Conservation (phyloP, 2,113 vertebrate species). For the Typhlomys cinereus region DNA sequence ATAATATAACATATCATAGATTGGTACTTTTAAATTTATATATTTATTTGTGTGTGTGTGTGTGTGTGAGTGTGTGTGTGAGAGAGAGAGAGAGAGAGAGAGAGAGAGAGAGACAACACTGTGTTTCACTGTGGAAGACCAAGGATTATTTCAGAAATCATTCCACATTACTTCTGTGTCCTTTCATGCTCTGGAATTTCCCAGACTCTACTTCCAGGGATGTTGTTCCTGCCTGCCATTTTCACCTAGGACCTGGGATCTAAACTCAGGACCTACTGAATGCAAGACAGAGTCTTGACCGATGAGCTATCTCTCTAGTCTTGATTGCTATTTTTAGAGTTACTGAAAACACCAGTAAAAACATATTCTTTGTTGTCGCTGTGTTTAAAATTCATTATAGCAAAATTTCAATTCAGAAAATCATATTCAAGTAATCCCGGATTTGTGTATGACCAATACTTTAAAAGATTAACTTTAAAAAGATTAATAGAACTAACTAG, state of each 20-base stretch:
- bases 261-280: no score
- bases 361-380: background rate
- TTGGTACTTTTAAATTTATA: background rate
- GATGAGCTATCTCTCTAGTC: background rate
- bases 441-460: background rate
- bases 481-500: background rate
- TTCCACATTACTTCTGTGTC: no score
- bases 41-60: background rate
- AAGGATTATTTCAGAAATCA: no score
- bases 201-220: no score
- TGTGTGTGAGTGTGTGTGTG: background rate
- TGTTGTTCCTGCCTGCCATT: background rate
- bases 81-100: no score
- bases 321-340: background rate
- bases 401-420: slow-evolving; percentile 42
- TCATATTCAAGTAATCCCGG: slow-evolving; percentile 10
- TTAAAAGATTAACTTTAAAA: slow-evolving; percentile 1
- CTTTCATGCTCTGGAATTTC: no score
- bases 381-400: background rate
- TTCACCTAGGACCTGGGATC: background rate
- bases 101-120: no score
- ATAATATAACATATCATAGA: background rate
- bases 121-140: no score
- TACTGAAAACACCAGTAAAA: slow-evolving; percentile 20
- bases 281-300: background rate